Percentiles rank a stretch among this genome's conserved stretches.
Conservation (phyloP, 2,888 invertebrate species). For the Torymus auratus region DNA sequence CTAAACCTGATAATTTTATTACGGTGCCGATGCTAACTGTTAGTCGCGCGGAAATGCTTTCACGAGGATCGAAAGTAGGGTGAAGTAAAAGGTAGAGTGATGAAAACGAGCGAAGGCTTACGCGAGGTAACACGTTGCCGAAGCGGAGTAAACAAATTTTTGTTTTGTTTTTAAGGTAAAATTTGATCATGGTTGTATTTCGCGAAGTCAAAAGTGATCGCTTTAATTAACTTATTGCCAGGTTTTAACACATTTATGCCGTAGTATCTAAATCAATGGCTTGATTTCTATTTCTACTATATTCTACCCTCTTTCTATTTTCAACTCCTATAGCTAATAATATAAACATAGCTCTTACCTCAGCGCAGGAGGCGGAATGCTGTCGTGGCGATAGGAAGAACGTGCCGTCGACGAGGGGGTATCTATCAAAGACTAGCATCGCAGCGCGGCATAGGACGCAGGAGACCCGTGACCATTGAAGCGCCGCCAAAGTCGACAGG, state of each 20-base stretch:
- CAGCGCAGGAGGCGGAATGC: slow-evolving; percentile 90
- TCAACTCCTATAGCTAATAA: too few relatives aligned
- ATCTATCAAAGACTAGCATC: slow-evolving; percentile 96
- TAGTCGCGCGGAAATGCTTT: not conserved
- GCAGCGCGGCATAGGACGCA: slow-evolving; percentile 93
- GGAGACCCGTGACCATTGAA: slow-evolving; percentile 90
- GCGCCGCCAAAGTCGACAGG: slow-evolving; percentile 93
- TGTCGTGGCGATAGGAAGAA: slow-evolving; percentile 97
- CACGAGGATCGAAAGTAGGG: too few relatives aligned
- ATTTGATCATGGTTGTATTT: too few relatives aligned
- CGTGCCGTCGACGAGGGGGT: slow-evolving; percentile 97
- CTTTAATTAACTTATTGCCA: too few relatives aligned
- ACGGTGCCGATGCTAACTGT: not conserved
- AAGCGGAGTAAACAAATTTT: not conserved
- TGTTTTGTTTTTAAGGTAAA: too few relatives aligned
- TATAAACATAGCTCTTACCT: slow-evolving; percentile 80
- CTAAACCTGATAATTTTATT: too few relatives aligned
- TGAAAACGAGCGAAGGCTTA: not conserved
- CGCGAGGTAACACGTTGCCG: not conserved
- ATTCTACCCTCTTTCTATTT: too few relatives aligned
- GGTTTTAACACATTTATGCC: too few relatives aligned
- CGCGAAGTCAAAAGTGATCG: too few relatives aligned
- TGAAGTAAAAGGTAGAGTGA: not conserved
- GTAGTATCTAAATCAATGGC: too few relatives aligned
- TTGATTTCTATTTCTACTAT: too few relatives aligned